phyloP scores from a whole-genome alignment of 64 coral and sea anemone genomes.

The Porites australiensis region DNA sequence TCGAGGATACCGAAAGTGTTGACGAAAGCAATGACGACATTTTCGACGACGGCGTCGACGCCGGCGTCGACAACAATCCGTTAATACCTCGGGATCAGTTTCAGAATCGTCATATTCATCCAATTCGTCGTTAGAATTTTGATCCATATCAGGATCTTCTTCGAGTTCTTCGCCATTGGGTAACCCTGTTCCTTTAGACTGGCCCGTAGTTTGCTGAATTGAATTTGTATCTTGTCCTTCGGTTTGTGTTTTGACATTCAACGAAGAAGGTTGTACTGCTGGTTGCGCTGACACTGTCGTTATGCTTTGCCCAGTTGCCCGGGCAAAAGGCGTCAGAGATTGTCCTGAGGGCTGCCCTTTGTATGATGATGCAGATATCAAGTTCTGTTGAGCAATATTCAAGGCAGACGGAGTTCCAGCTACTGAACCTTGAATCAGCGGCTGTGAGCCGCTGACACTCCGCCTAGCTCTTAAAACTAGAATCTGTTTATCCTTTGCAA shows the following conservation, averaged over 20 bases:
- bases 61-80: neutral
- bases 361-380: neutral
- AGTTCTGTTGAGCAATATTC: neutral
- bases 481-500: neutral
- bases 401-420: neutral
- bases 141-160: neutral
- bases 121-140: neutral
- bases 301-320: neutral
- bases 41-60: neutral
- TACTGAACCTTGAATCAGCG: constrained; percentile 14
- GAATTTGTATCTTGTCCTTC: neutral
- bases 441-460: neutral
- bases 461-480: neutral
- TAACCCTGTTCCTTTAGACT: neutral
- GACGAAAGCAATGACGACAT: neutral
- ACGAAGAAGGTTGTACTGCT: neutral
- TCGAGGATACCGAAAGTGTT: too few relatives aligned
- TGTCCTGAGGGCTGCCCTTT: neutral
- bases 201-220: neutral
- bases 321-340: neutral
- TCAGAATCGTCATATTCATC: neutral
- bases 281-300: neutral
- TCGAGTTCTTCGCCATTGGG: neutral
- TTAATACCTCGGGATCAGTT: neutral
- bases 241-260: neutral